Evolutionary conservation across 2,797 vertebrate genomes (phyloP), one percentile per base, ranked within the genome.

Genomic region (Nyctalus aviator): DNA sequence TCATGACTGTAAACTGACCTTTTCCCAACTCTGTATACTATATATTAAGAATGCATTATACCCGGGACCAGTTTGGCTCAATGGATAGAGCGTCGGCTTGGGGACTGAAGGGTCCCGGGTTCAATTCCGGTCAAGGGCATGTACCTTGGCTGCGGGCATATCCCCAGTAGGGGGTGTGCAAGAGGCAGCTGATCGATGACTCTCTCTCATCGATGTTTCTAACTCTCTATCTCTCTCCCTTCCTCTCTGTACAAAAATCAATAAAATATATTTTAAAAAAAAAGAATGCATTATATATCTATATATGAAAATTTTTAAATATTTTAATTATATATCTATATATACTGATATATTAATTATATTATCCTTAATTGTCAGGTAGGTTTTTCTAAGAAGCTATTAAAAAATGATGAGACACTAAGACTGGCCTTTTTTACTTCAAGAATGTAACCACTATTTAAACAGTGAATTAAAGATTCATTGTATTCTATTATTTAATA

Each of bases 401-500:
- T 77, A 55, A 55, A 86, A 89, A 85, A 57, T 46, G 69, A 27
- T 90, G 69, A 87, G 64, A 75, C 30, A 46, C 37, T 71, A 92
- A 90, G 62, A 37, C 53, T 62, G 8, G 77, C 66, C 77, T 55
- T 82, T 91, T 94, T 73, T 35, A 62, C 83, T 75, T 88, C 23
- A 84, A 90, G 68, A 84, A 35, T 64, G 25, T 66, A 94, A 84
- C 64, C 87, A 93, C 20, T 82, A 85, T 64, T 93, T 93, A 84
- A 95, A 85, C 8, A 82, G 57, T 82, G 85, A 84, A 90, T 94
- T 93, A 90, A 93, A 95, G 82, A 94, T 88, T 75, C 85, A 64
- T 94, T 82, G 8, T 82, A 69, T 84, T 93, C 77, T 75, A 88
- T 92, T 92, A 95, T 95, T 95, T 89, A 96, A 88, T 82, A 90